Percentiles rank a stretch among this genome's conserved stretches.
These are phyloP conservation scores for Natrix natrix DNA, from an alignment of 2,797 vertebrate species.

Conservation along the genomic window DNA sequence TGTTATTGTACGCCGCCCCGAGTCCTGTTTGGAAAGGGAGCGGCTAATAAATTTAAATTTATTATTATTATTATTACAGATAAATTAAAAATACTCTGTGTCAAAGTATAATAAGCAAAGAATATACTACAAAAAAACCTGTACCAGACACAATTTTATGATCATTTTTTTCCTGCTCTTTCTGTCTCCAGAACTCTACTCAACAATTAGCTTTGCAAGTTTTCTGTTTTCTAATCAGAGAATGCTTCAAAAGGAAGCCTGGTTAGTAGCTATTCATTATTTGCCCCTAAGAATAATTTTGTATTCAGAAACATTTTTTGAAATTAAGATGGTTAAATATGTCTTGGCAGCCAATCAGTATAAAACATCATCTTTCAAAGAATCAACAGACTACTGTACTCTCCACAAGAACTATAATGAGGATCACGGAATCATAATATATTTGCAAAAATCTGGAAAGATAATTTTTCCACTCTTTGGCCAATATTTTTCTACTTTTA, in stretches of 20 bases:
- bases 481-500: background rate
- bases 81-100: background rate
- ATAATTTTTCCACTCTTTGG: background rate
- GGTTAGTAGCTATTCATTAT: background rate
- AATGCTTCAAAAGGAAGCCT: background rate
- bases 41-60: too few species aligned
- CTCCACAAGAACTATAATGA: background rate
- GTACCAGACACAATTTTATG: background rate
- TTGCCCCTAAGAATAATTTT: background rate
- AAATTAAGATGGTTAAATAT: background rate
- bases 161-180: background rate
- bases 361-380: background rate
- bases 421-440: background rate
- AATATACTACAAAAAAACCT: background rate
- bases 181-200: background rate
- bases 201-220: background rate
- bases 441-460: background rate
- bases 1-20: too few species aligned
- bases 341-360: background rate
- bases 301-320: background rate
- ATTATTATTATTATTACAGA: too few species aligned
- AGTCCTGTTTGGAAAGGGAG: too few species aligned
- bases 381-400: background rate
- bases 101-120: background rate
- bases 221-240: background rate